These are phyloP conservation scores for Tiliacea citrago DNA, from an alignment of 2,888 invertebrate species.

Conservation along the genomic window DNA sequence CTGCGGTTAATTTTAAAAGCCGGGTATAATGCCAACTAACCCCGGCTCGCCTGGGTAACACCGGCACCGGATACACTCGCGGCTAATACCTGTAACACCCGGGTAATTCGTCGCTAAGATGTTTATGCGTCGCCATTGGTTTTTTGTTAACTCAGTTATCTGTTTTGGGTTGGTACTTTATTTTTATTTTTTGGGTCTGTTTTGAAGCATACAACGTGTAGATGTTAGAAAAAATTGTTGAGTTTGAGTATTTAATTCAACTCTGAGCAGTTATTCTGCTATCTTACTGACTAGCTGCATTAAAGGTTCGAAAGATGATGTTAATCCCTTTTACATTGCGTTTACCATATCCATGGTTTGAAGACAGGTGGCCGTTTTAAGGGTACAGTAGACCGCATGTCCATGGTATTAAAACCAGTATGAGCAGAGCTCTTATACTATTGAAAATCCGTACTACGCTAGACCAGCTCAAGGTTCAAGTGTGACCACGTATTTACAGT, in stretches of 20 bases:
- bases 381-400: background rate
- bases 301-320: background rate
- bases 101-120: constrained; percentile 50
- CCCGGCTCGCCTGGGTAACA: constrained; percentile 13
- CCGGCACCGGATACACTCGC: constrained; percentile 11
- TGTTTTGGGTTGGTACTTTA: background rate
- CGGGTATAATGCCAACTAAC: constrained; percentile 64
- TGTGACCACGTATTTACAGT: background rate
- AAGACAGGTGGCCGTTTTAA: background rate
- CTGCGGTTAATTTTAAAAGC: constrained; percentile 67
- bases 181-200: background rate
- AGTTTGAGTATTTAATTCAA: background rate
- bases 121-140: constrained; percentile 34
- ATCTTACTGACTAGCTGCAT: background rate
- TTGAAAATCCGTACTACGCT: background rate
- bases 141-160: constrained; percentile 10
- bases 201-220: background rate
- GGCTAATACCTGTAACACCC: constrained; percentile 34
- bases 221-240: background rate
- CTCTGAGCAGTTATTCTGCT: background rate
- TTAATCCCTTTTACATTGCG: background rate
- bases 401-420: background rate
- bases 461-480: background rate
- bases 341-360: background rate
- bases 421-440: background rate